Evolutionary conservation across 2,113 vertebrate species (phyloP).

Genomic region (Apistogramma diplotaenia): DNA sequence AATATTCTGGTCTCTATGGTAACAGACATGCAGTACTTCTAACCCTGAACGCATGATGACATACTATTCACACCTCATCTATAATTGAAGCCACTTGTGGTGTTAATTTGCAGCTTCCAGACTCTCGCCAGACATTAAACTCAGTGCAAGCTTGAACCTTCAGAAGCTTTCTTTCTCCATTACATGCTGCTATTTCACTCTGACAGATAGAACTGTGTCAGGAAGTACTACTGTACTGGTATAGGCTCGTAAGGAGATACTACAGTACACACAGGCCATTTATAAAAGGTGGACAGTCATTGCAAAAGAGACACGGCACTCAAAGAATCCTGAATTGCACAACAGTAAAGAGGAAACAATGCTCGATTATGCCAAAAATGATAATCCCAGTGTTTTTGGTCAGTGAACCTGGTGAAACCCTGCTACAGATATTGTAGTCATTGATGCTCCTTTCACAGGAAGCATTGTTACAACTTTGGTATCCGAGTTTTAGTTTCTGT

Average conservation of each 20-base stretch:
- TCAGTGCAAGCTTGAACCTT: not conserved
- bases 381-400: no score
- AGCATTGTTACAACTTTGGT: not conserved
- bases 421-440: not conserved
- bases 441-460: not conserved
- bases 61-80: slow-evolving; percentile 24
- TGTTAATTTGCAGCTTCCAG: not conserved
- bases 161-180: not conserved
- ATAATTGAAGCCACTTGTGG: not conserved
- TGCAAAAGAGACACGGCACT: no score
- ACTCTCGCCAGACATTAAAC: not conserved
- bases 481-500: not conserved
- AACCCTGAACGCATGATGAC: slow-evolving; percentile 18
- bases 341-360: no score
- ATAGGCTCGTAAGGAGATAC: not conserved
- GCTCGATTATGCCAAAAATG: no score
- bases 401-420: not conserved
- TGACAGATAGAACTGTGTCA: not conserved
- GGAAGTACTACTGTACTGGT: not conserved
- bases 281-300: not conserved
- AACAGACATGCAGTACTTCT: slow-evolving; percentile 35
- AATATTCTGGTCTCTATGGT: slow-evolving; percentile 42
- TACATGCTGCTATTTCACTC: not conserved
- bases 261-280: not conserved
- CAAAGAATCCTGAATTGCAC: no score